A percentile compares a stretch with the other conserved stretches of the same genome.
Evolutionary conservation across 1,140 invertebrate genomes (phyloP).

Genomic region (Heterodera carotae): DNA sequence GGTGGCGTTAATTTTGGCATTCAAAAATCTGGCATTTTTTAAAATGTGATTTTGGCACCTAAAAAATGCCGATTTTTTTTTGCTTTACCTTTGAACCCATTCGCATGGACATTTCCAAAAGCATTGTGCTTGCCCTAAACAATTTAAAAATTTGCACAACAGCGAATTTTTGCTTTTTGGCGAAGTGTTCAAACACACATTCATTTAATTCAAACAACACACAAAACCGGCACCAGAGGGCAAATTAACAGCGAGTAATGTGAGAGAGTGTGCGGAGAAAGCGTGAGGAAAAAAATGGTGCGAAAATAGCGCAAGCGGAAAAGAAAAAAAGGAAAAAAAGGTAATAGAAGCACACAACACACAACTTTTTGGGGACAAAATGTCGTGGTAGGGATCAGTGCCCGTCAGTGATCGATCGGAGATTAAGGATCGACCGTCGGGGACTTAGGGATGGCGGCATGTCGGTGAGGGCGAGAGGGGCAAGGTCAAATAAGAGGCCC

Average conservation of each 20-base stretch:
- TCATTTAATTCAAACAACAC: background rate
- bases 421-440: too few species aligned
- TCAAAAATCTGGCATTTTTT: background rate
- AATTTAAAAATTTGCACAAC: background rate
- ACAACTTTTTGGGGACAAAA: too few species aligned
- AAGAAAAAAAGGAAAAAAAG: background rate
- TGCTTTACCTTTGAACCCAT: slow-evolving; percentile 58
- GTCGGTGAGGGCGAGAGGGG: too few species aligned
- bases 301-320: background rate
- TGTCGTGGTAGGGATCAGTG: too few species aligned
- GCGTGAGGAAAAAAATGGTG: background rate
- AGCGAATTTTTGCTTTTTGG: background rate
- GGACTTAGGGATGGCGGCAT: too few species aligned
- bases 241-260: background rate
- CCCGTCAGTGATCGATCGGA: too few species aligned
- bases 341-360: background rate
- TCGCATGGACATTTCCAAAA: slow-evolving; percentile 65
- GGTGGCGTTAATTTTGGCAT: too few species aligned
- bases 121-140: slow-evolving; percentile 64
- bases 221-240: background rate
- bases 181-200: slow-evolving; percentile 16
- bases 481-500: too few species aligned
- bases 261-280: background rate
- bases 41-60: background rate
- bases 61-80: background rate